Evolutionary conservation across 2,797 vertebrate species (phyloP), one percentile per base, ranked within the genome.

Genomic region (Enteromius thamalakanensis): DNA sequence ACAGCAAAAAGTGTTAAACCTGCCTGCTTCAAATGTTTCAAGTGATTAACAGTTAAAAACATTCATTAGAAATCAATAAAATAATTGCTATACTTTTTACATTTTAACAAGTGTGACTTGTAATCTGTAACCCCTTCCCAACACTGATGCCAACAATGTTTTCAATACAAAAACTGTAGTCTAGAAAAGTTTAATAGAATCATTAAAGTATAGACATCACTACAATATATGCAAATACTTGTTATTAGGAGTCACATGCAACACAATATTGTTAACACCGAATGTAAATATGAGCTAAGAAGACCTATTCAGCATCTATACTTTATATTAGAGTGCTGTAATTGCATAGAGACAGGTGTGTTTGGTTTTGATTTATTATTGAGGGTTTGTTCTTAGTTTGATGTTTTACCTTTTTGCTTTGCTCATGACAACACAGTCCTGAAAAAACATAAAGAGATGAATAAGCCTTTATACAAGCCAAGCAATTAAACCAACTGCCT

Each of bases 271-370:
- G 26, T 47, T 32, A 62, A 58, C 32, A 17, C 49, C 2, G 21
- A 64, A 37, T 51, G 21, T 64, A 23, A 81, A 74, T 60, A 74
- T 34, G 40, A 40, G 29, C 60, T 51, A 23, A 69, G 32, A 70
- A 71, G 53, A 32, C 10, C 69, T 64, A 26, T 75, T 74, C 40
- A 32, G 10, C 14, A 8, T 76, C 26, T 23, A 14, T 72, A 34
- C 65, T 74, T 37, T 21, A 45, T 42, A 76, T 74, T 19, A 47
- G 29, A 53, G 26, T 26, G 1, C 26, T 26, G 34, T 71, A 78
- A 70, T 47, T 83, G 65, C 67, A 78, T 78, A 78, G 81, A 60
- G 65, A 83, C 82, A 51, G 65, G 53, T 83, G 75, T 83, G 75
- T 78, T 83, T 83, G 51, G 47, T 23, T 32, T 78, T 49, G 75